Conservation (phyloP, 1,140 invertebrate genomes). For the Lithobius niger region DNA sequence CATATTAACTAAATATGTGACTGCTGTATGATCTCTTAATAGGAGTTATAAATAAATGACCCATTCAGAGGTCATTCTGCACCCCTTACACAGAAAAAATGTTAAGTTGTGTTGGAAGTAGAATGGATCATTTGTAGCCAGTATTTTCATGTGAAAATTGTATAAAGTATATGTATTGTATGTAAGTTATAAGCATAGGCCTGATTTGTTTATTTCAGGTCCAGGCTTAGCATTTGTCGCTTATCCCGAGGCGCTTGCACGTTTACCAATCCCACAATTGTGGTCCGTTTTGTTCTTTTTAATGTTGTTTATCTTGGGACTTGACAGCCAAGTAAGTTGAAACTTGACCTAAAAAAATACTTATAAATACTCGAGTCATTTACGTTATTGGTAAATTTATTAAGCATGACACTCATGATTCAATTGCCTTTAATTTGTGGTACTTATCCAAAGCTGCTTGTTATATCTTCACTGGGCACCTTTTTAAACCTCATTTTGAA, state of each 20-base stretch:
- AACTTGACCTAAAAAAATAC: no score
- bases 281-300: slow-evolving; percentile 42
- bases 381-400: no score
- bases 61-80: not conserved
- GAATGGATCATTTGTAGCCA: no score
- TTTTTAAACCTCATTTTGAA: no score
- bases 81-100: not conserved
- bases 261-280: slow-evolving; percentile 35
- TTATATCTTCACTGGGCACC: no score
- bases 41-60: not conserved
- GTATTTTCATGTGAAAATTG: no score
- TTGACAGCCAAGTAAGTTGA: slow-evolving; percentile 25
- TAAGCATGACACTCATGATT: no score
- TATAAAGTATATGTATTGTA: no score
- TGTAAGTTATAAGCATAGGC: not conserved
- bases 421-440: no score
- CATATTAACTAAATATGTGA: no score
- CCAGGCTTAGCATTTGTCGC: slow-evolving; percentile 38
- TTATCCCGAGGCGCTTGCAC: slow-evolving; percentile 40
- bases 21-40: not conserved
- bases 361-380: no score
- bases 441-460: no score
- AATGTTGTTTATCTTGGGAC: slow-evolving; percentile 30
- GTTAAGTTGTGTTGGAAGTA: not conserved
- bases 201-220: slow-evolving; percentile 22